Evolutionary conservation across 2,113 vertebrate genomes (phyloP), one percentile per base, ranked within the genome.

Genomic region (Oophaga pumilio): DNA sequence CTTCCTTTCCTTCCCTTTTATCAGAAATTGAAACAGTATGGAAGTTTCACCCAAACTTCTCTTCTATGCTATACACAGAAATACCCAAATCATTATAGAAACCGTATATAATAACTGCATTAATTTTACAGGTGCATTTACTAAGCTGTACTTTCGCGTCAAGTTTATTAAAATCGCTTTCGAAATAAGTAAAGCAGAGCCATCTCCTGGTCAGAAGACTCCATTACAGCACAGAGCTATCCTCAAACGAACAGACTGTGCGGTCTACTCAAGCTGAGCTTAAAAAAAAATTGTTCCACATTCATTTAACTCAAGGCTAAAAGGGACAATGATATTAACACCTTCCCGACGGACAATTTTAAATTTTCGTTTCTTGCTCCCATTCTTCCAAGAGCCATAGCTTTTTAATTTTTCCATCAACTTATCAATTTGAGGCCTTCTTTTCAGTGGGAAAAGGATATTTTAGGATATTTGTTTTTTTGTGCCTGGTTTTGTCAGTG

Each of bases 151-250:
- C 15, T 33, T 74, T 26, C 33, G 15, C 20, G 24, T 59, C 56
- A 17, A 28, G n/a, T 80, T 33, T 80, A 28, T 20, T 33, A 8
- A 17, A 28, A 9, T 14, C 26, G 12, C 17, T 81, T 59, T 9
- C 15, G 10, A 80, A 71, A 66, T 0, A 24, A 3, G 77, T 5
- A 84, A 69, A 43, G 82, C 53, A 82, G 69, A 85, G 89, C 20
- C 24, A 68, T 85, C 66, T 86, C 85, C 43, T 89, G 64, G 53
- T 43, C 79, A 69, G 10, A 52, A 3, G 1, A 18, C 43, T 62
- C 78, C 26, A 71, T 33, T 26, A 13, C 43, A 14, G 6, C 60
- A 62, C 4, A 20, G 60, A 62, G 20, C 60, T 62, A 62, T 6
- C 18, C 18, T 22, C 60, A 62, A 18, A 15, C 1, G 24, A 18